Percentiles rank a stretch among this genome's conserved stretches.
Evolutionary conservation across 1,140 invertebrate genomes (phyloP).

Genomic region (Trichonephila inaurata): DNA sequence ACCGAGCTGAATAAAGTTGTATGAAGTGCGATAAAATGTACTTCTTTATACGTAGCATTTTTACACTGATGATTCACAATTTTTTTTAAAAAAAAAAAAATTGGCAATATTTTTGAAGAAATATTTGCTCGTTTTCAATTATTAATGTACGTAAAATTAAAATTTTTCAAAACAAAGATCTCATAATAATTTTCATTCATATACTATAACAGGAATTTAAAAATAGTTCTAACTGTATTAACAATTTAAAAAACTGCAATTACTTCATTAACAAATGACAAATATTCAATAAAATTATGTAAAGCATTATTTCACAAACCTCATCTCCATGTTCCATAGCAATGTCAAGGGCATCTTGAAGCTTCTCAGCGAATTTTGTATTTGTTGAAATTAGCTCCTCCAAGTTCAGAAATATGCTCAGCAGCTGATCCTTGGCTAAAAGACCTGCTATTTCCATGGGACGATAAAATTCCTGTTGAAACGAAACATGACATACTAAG

Average conservation of each 20-base stretch:
- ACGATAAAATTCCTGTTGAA: constrained; percentile 90
- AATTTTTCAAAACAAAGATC: too few species aligned
- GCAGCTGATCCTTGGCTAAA: constrained; percentile 84
- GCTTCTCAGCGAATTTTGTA: constrained; percentile 89
- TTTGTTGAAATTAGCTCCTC: constrained; percentile 95
- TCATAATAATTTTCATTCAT: neutral
- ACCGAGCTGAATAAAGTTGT: too few species aligned
- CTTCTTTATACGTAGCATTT: too few species aligned
- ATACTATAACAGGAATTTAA: too few species aligned
- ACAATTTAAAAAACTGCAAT: neutral
- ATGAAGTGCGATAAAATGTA: too few species aligned
- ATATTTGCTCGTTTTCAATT: too few species aligned
- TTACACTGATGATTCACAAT: too few species aligned
- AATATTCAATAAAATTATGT: neutral
- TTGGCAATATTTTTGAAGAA: too few species aligned
- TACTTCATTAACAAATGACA: neutral
- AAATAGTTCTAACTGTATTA: neutral
- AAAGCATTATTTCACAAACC: constrained; percentile 77
- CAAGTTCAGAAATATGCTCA: constrained; percentile 95
- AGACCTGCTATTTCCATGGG: constrained; percentile 94
- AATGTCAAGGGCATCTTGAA: constrained; percentile 92
- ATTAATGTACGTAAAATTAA: too few species aligned
- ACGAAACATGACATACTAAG: neutral
- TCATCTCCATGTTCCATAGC: constrained; percentile 89
- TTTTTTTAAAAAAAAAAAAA: too few species aligned